Evolutionary conservation across 2,888 invertebrate species (phyloP), one percentile per base, ranked within the genome.

Genomic region (Matsumyia berberina): DNA sequence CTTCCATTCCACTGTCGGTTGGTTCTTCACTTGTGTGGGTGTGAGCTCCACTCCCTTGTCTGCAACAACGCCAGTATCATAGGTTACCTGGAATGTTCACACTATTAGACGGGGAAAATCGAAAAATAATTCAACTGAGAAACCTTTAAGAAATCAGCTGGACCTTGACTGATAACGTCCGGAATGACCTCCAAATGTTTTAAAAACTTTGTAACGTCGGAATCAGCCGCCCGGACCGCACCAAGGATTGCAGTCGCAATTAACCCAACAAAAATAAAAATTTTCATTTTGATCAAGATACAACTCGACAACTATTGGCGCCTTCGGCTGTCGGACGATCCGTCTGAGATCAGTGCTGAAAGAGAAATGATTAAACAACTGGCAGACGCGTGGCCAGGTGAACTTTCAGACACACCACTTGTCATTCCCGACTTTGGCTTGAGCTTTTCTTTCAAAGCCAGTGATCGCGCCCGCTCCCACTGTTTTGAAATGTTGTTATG

Each of bases 21-120:
- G 87, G 37, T 89, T 86, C 66, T 91, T 90, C 0, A 91, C 91
- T 87, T 94, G 94, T 0, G 95, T 95, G 0, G 96, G 96, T 0
- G 96, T 96, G 86, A 96, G 90, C 87, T 94, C 95, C 85, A 95
- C 95, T 42, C 96, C 96, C 66, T 94, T 87, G 39, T 88, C 87
- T 5, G 93, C 94, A 29, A 89, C 90, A 0, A 92, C 89, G 2
- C 93, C 93, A 7, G 83, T 81, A 6, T 73, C 79, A 55, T 89
- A 90, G 31, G 72, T 86, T 1, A 90, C 87, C 91, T 90, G 33
- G 12, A 79, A 58, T 19, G 24, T 3, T 33, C 24, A 46, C n/a
- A 5, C 2, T 0, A 5, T 53, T 49, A 51, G 8, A 24, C 11
- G 33, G 7, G 7, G 1, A 31, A n/a, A 19, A 31, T 9, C 0